Evolutionary conservation across 2,888 invertebrate species (phyloP).

Genomic region (Neoscelio sp.): DNA sequence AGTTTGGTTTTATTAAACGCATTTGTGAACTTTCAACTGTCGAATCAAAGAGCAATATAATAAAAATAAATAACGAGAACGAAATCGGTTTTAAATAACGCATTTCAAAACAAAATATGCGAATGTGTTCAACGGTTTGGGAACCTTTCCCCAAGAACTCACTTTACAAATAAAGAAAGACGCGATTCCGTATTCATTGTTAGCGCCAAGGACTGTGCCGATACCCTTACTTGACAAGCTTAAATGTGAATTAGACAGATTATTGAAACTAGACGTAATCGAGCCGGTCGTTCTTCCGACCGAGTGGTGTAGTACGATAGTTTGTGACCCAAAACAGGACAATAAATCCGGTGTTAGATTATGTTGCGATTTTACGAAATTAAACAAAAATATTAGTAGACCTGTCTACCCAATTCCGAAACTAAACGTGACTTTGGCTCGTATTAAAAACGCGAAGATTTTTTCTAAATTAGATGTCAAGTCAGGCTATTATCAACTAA

Average conservation of each 20-base stretch:
- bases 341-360: constrained; percentile 65
- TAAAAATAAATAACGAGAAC: background rate
- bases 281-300: constrained; percentile 73
- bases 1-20: no score
- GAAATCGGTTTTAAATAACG: background rate
- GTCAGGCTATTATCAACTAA: constrained; percentile 58
- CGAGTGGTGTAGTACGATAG: constrained; percentile 78
- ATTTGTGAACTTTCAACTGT: no score
- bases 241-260: constrained; percentile 73
- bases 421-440: constrained; percentile 68
- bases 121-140: constrained; percentile 67
- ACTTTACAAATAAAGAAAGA: constrained; percentile 69
- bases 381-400: constrained; percentile 70
- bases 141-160: constrained; percentile 68
- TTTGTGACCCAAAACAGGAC: constrained; percentile 73
- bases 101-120: constrained; percentile 45
- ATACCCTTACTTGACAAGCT: constrained; percentile 74
- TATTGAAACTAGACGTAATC: constrained; percentile 73
- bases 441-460: constrained; percentile 62
- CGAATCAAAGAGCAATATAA: background rate
- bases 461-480: constrained; percentile 70
- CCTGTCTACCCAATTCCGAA: constrained; percentile 70
- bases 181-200: constrained; percentile 71
- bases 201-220: constrained; percentile 74
- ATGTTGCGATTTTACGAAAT: constrained; percentile 73